Evolutionary conservation across 2,113 vertebrate species (phyloP), one percentile per base, ranked within the genome.

Genomic region (Chaetodon trifascialis): DNA sequence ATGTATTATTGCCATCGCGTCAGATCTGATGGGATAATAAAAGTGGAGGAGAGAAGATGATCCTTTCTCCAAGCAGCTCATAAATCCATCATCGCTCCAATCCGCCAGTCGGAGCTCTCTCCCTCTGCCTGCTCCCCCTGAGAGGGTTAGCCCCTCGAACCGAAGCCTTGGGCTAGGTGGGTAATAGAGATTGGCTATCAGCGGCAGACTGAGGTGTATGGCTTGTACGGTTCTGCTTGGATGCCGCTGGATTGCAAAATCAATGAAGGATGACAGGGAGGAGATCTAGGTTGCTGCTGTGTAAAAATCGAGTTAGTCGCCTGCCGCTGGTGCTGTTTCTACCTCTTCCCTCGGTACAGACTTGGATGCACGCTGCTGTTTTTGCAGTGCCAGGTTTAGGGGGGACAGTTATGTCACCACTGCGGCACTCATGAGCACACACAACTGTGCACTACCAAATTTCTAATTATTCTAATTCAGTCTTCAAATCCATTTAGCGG

Each of bases 161-260:
- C 68, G 51, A 73, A 89, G 84, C 80, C 91, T 83, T 67, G 88
- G 81, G 68, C 71, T 67, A 80, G 87, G 85, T 65, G 79, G 90
- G 86, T 90, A 91, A 90, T 91, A 86, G 89, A 93, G 89, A 92
- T 92, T 86, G 90, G 85, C 91, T 73, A 87, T 92, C 86, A 86
- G 91, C 30, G 4, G 79, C 85, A 80, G 89, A 73, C 83, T 84
- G 85, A 92, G 89, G 89, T 80, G 86, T 83, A 85, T 10, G 76
- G 87, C 84, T 91, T 91, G 75, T 86, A 79, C 60, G 86, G 93
- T 92, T 93, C 89, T 76, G 87, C 91, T 85, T 83, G 86, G 82
- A 91, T 79, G 88, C 84, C 9, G 15, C 81, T 55, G 86, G 93
- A 95, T 95, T 95, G 91, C 93, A 91, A 94, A 94, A 94, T 94